Evolutionary conservation across 2,888 invertebrate genomes (phyloP).

Genomic region (Acleris holmiana): DNA sequence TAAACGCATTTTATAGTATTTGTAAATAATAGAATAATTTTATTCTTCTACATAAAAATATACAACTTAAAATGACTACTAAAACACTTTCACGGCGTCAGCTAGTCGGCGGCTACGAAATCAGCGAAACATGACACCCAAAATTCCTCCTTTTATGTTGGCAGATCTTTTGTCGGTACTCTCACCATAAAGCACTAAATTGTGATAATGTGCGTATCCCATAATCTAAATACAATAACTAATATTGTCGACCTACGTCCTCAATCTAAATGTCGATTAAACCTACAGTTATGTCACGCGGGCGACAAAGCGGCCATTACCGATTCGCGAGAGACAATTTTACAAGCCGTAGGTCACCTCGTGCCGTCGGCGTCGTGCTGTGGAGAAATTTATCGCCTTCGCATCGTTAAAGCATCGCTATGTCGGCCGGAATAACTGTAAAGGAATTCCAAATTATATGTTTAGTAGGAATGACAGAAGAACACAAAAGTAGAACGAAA

Average conservation of each 20-base stretch:
- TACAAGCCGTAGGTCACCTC: slow-evolving; percentile 33
- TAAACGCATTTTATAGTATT: no score
- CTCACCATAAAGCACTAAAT: no score
- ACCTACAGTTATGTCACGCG: slow-evolving; percentile 44
- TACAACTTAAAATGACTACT: no score
- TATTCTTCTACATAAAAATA: no score
- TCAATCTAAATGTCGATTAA: slow-evolving; percentile 35
- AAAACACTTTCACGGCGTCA: no score
- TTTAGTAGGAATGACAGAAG: background rate
- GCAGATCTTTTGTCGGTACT: no score
- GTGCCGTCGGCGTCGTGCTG: slow-evolving; percentile 30
- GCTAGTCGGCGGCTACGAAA: no score
- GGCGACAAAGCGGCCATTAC: slow-evolving; percentile 56
- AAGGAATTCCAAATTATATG: slow-evolving; percentile 12
- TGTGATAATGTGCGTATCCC: background rate
- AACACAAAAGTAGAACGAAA: no score
- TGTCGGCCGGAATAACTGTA: slow-evolving; percentile 33
- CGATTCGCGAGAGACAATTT: slow-evolving; percentile 72
- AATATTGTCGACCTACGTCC: slow-evolving; percentile 1
- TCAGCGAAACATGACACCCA: no score
- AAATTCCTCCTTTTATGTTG: no score
- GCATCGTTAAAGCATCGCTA: slow-evolving; percentile 28
- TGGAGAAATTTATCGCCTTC: slow-evolving; percentile 41
- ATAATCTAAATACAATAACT: slow-evolving; percentile 13
- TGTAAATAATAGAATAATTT: no score